These are phyloP conservation scores for Callospermophilus lateralis DNA, from an alignment of 2,113 vertebrate species.

Conservation along the genomic window DNA sequence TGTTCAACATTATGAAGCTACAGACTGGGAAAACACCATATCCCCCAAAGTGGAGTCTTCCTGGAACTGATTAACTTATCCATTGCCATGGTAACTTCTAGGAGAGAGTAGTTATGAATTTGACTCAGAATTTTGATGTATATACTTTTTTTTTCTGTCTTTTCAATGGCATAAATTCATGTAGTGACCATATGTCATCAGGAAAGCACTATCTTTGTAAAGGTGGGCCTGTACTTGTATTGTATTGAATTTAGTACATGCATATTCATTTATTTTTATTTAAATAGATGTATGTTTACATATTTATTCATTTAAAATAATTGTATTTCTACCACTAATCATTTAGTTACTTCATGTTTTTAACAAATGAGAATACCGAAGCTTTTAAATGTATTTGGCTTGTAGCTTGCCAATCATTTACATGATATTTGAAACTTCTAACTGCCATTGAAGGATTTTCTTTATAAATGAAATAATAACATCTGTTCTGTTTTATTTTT, in stretches of 20 bases:
- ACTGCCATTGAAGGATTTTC: background rate
- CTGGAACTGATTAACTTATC: background rate
- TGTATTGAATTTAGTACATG: background rate
- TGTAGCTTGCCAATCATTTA: background rate
- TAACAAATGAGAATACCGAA: slow-evolving; percentile 27
- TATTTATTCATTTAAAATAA: background rate
- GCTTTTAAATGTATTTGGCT: background rate
- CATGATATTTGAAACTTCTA: background rate
- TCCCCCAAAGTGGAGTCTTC: background rate
- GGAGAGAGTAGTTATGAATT: background rate
- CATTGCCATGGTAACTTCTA: background rate
- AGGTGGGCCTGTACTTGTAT: background rate
- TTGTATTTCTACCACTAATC: background rate
- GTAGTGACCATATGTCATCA: background rate
- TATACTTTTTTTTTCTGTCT: background rate
- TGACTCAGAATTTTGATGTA: background rate
- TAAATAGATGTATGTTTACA: background rate
- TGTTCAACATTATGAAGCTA: background rate
- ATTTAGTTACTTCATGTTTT: background rate
- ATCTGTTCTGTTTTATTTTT: background rate
- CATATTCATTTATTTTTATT: background rate
- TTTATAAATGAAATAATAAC: background rate
- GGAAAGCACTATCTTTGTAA: background rate
- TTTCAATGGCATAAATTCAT: background rate
- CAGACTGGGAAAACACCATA: accelerated